Evolutionary conservation across 1,140 invertebrate species (phyloP).

Genomic region (Lasioglossum baleicum): DNA sequence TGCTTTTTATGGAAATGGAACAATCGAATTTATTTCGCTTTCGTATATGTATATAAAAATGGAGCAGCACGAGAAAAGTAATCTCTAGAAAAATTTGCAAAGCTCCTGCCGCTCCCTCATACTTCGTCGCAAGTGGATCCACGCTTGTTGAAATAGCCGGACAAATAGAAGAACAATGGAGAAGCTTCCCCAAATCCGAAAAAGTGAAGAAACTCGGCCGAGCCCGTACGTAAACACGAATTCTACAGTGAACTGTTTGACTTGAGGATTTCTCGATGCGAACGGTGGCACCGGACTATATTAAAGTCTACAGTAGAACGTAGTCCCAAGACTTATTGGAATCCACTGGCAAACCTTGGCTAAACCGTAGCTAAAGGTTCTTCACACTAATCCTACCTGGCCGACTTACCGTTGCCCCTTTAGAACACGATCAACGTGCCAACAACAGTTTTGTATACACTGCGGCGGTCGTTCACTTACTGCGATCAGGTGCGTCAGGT

Average conservation of each 20-base stretch:
- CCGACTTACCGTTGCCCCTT: background rate
- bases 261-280: background rate
- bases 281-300: background rate
- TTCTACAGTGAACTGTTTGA: background rate
- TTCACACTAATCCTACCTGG: constrained; percentile 21
- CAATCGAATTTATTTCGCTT: no score
- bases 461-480: constrained; percentile 15
- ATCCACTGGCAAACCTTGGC: background rate
- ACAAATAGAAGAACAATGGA: background rate
- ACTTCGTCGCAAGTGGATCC: background rate
- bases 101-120: background rate
- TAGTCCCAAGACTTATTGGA: background rate
- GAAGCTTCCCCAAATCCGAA: no score
- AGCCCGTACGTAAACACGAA: background rate
- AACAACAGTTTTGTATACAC: constrained; percentile 23
- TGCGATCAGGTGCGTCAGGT: constrained; percentile 35
- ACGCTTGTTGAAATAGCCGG: background rate
- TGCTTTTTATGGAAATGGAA: no score
- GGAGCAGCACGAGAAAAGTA: background rate
- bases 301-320: background rate
- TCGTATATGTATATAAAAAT: no score
- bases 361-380: background rate
- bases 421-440: constrained; percentile 32
- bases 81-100: background rate
- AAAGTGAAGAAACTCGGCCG: background rate